phyloP scores from a whole-genome alignment of 2,113 vertebrate genomes.

The Prunella himalayana region DNA sequence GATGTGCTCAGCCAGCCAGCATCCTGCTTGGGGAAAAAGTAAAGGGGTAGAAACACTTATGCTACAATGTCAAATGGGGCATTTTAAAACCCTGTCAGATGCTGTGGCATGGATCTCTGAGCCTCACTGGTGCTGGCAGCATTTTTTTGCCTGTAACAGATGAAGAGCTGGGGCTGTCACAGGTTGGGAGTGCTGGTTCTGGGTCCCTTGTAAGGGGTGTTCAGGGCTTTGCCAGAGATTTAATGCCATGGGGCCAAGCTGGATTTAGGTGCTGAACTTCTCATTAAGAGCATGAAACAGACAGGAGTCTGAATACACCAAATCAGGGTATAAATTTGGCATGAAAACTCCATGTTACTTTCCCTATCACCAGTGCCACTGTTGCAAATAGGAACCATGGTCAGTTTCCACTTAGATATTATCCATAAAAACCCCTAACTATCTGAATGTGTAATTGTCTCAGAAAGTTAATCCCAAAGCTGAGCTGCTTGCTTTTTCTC shows the following conservation, averaged over 20 bases:
- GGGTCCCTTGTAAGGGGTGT: not conserved
- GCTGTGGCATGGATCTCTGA: not conserved
- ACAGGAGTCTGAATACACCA: not conserved
- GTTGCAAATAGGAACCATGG: not conserved
- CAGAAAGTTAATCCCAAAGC: not conserved
- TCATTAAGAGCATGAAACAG: not conserved
- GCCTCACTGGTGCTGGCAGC: not conserved
- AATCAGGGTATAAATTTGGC: not conserved
- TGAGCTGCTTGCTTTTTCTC: not conserved
- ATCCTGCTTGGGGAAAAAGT: not conserved
- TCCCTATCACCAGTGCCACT: not conserved
- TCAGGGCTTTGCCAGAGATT: not conserved
- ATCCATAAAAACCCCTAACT: not conserved
- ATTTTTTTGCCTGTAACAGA: not conserved
- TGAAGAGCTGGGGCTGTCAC: not conserved
- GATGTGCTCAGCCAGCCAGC: not conserved
- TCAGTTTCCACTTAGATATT: not conserved
- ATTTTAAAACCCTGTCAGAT: not conserved
- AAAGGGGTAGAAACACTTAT: not conserved
- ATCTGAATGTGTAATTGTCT: not conserved
- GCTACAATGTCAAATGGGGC: not conserved
- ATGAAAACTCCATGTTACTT: not conserved
- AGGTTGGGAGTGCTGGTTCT: not conserved
- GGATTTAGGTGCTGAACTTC: not conserved
- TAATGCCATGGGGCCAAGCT: not conserved